Evolutionary conservation across 2,888 invertebrate species (phyloP), one percentile per base, ranked within the genome.

Genomic region (Oxytorus armatus): DNA sequence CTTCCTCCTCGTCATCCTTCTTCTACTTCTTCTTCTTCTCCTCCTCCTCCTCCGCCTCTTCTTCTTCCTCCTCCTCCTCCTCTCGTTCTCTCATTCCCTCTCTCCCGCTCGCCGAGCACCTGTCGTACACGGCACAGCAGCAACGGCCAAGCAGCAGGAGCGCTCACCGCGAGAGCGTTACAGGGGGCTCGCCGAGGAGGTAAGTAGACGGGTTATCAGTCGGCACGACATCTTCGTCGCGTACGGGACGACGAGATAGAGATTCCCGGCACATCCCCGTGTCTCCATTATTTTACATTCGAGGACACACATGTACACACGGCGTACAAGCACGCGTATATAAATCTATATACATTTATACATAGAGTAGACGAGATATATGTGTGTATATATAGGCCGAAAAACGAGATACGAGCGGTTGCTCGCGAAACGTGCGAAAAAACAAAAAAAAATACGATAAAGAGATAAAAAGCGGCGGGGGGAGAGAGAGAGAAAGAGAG

Each of bases 201-300:
- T 90, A 90, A 91, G 90, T 90, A 89, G 90, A 90, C 90, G 90
- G 89, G 89, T 91, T 90, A 92, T 91, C 91, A 92, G 91, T 91
- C 90, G 89, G 89, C 88, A 87, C 89, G 89, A 90, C 89, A 89
- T 91, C 91, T 90, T 89, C 89, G 89, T 90, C 90, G 89, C 88
- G 90, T 88, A 85, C 87, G 87, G 88, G 77, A 82, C 74, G 53
- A 59, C 70, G 36, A 61, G 68, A 76, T 66, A 68, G 55, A 68
- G n/a, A 47, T 25, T 42, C 33, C 61, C 44, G 59, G 70, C 70
- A 68, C 51, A 61, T 81, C 80, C 66, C 61, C 63, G 75, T 75
- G 59, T 77, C 72, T 59, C 72, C 55, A 72, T 66, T 77, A 70
- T 65, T 53, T 77, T 69, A 65, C 70, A 36, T 23, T 53, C 51